These are phyloP conservation scores for Trichoplax adhaerens DNA, from an alignment of 37 sponge, comb jelly and placozoan genomes.

Conservation along the genomic window DNA sequence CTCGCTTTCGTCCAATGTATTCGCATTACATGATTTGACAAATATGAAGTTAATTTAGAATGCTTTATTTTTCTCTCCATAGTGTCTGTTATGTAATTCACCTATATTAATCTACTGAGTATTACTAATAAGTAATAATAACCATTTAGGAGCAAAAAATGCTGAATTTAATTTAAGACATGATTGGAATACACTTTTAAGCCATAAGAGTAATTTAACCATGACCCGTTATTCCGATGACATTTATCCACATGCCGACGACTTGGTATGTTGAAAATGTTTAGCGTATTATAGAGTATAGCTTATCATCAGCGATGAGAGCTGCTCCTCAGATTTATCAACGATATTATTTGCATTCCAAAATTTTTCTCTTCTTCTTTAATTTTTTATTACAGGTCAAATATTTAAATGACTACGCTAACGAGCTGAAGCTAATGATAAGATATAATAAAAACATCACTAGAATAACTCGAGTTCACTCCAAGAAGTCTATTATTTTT, in stretches of 20 bases:
- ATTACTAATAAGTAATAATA: no score
- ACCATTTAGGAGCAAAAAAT: slow-evolving; percentile 45
- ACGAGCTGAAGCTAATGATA: slow-evolving; percentile 50
- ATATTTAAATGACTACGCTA: slow-evolving; percentile 65
- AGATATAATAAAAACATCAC: slow-evolving; percentile 54
- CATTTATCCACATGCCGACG: slow-evolving; percentile 80
- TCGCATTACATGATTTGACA: no score
- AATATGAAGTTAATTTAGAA: no score
- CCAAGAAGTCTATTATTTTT: slow-evolving; percentile 8
- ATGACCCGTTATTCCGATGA: slow-evolving; percentile 70
- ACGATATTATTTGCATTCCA: neutral
- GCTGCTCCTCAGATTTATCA: neutral
- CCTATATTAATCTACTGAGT: no score
- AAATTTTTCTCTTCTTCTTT: neutral
- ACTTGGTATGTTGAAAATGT: slow-evolving; percentile 24
- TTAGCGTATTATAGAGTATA: no score
- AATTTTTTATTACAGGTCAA: slow-evolving; percentile 23
- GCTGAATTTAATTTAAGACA: slow-evolving; percentile 86
- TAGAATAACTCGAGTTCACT: slow-evolving; percentile 7
- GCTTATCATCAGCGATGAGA: neutral
- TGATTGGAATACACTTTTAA: slow-evolving; percentile 91
- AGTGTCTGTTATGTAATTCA: no score
- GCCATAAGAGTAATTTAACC: slow-evolving; percentile 49
- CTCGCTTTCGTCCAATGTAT: no score
- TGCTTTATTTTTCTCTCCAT: no score